Base-by-base conservation (phyloP, 2,113 vertebrate genomes). In the Hemichromis elongatus region DNA sequence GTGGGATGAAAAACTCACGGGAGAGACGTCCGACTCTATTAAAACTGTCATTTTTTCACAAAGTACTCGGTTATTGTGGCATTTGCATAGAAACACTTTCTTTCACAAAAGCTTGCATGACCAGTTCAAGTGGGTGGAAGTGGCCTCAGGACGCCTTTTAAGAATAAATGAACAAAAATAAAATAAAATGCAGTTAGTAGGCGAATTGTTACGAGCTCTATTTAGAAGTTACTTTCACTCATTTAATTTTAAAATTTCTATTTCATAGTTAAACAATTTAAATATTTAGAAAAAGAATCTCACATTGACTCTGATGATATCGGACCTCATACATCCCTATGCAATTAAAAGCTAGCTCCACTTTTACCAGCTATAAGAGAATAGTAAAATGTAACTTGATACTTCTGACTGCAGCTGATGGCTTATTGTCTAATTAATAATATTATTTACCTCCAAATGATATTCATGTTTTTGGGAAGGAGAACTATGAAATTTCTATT, bases 171-270 rank as follows among this genome's bases (percentile, higher is more conserved):
- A 63, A 63, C 2, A 13, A 21, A 13, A 40, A 37, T 2, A 61
- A 53, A 68, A 9, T 5, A 26, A 24, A 70, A 45, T 40, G 7
- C 61, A 45, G 8, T 45, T 26, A 45, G 26, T 45, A 45, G 24
- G 5, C 2, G 14, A 73, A 47, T 4, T 47, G 26, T 26, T 73
- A 47, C 5, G 5, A 18, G 24, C 24, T 7, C 14, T 47, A 47
- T 10, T 70, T 26, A 28, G 3, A 14, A 73, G 24, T 47, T 47
- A 73, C 0, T 21, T 50, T 47, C 68, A 7, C 42, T 47, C 68
- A 70, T 42, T 73, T 73, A 28, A 50, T 28, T 70, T 70, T 70
- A 45, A 45, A 24, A 70, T 70, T 26, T 16, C 14, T 26, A 40
- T 26, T 45, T 45, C 4, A 45, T 6, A 45, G 40, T 70, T 5